Conservation (phyloP, 2,888 invertebrate genomes). For the Oeneis ivallda region DNA sequence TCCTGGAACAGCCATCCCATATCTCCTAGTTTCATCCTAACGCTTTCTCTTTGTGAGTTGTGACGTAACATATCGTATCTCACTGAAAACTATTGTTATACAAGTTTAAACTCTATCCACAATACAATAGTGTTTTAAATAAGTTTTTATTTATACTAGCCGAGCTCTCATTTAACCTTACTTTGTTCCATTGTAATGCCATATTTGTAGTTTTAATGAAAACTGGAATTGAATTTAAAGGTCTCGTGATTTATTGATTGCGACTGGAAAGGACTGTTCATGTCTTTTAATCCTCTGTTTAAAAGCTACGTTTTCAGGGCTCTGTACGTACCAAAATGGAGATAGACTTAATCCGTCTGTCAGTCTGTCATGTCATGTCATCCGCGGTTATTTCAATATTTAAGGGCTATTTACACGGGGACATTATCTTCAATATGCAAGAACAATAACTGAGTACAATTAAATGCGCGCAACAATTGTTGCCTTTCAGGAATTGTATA, state of each 20-base stretch:
- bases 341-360: no score
- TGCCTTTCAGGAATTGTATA: no score
- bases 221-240: conserved; percentile 21
- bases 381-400: no score
- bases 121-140: background rate
- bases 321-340: background rate
- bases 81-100: background rate
- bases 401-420: no score
- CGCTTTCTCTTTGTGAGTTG: conserved; percentile 23
- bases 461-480: no score
- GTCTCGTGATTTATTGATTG: conserved; percentile 9
- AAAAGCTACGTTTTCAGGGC: background rate
- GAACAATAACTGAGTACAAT: no score
- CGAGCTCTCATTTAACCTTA: conserved; percentile 19
- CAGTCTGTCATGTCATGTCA: no score
- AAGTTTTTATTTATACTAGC: background rate
- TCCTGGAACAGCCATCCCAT: conserved; percentile 13
- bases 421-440: no score
- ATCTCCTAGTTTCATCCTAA: conserved; percentile 19
- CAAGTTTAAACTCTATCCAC: background rate
- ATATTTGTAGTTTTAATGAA: conserved; percentile 25
- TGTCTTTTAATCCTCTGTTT: background rate
- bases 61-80: conserved; percentile 18
- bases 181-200: conserved; percentile 21
- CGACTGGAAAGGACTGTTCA: conserved; percentile 3